Conservation (phyloP, 2,113 vertebrate species). For the Aspidoscelis tigris region DNA sequence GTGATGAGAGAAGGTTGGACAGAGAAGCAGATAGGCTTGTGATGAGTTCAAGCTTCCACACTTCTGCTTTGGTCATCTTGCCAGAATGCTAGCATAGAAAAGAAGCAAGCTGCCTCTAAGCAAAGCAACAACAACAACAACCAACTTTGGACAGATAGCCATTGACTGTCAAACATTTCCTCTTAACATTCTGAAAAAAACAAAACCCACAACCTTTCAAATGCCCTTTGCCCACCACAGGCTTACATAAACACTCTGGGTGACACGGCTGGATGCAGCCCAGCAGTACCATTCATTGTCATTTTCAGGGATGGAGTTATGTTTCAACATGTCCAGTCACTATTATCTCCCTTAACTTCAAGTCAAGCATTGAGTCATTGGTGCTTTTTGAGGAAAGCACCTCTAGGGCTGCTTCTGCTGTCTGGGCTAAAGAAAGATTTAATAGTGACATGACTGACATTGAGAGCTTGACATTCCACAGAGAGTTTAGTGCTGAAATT, state of each 20-base stretch:
- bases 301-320: slow-evolving; percentile 18
- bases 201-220: slow-evolving; percentile 15
- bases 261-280: not conserved
- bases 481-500: slow-evolving; percentile 29
- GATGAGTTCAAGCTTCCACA: not conserved
- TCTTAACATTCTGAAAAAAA: slow-evolving; percentile 17
- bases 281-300: not conserved
- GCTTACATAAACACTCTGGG: slow-evolving; percentile 10
- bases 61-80: not conserved
- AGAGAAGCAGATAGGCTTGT: not conserved
- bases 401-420: slow-evolving; percentile 3
- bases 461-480: slow-evolving; percentile 19
- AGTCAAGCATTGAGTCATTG: slow-evolving; percentile 13
- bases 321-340: slow-evolving; percentile 22
- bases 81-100: not conserved
- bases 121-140: not conserved
- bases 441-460: slow-evolving; percentile 12
- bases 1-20: not conserved
- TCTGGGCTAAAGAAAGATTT: slow-evolving; percentile 3
- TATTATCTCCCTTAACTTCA: slow-evolving; percentile 25
- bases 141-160: not conserved
- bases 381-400: slow-evolving; percentile 16
- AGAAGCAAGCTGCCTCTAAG: slow-evolving; percentile 9
- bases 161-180: slow-evolving; percentile 22
- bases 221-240: not conserved